Percentiles rank a stretch among this genome's conserved stretches.
Conservation (phyloP, 2,797 vertebrate species). For the Centropyge bicolor region DNA sequence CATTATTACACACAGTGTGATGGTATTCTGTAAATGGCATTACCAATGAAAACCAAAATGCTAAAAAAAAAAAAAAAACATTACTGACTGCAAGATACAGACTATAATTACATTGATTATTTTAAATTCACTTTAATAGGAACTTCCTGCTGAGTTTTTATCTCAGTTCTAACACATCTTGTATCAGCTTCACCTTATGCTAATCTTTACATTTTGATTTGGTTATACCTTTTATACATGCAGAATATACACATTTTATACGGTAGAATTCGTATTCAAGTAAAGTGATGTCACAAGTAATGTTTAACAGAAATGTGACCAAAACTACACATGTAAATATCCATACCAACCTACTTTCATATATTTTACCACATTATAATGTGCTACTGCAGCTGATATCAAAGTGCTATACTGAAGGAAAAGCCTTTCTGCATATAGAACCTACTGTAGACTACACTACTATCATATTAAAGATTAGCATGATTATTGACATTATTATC, state of each 20-base stretch:
- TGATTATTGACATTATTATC: neutral
- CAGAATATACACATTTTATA: neutral
- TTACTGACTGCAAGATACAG: neutral
- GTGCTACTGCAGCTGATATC: neutral
- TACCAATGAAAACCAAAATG: neutral
- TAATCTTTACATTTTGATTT: neutral
- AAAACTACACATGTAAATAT: neutral
- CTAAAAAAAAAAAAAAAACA: no score
- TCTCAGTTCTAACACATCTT: neutral
- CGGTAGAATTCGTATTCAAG: neutral
- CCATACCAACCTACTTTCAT: neutral
- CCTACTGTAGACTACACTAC: neutral
- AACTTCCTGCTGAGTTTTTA: slow-evolving; percentile 10
- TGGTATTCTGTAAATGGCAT: neutral
- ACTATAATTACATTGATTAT: neutral
- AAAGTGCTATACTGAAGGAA: neutral
- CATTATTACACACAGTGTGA: slow-evolving; percentile 28
- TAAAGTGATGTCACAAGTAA: neutral
- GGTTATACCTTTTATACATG: neutral
- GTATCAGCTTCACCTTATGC: neutral
- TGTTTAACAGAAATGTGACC: neutral
- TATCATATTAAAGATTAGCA: neutral
- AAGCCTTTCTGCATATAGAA: neutral
- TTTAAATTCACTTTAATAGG: neutral
- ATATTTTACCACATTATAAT: neutral